A percentile compares a stretch with the other conserved stretches of the same genome.
phyloP scores from a whole-genome alignment of 2,113 vertebrate species.

The Ailuropoda melanoleuca region DNA sequence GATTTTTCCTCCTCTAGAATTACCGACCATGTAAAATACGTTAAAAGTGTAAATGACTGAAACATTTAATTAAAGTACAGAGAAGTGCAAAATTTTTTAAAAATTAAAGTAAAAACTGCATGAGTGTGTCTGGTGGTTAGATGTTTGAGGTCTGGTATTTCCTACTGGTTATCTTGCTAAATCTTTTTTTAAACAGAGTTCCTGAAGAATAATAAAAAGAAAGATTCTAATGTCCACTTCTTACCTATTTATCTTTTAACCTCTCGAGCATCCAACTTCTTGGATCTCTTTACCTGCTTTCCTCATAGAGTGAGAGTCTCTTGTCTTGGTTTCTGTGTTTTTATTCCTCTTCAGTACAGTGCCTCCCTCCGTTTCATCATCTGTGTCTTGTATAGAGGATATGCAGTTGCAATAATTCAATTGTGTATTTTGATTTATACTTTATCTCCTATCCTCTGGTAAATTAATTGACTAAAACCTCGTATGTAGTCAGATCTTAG shows the following conservation, averaged over 20 bases:
- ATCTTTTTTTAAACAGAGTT: not conserved
- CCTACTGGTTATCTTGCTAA: not conserved
- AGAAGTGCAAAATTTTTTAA: not conserved
- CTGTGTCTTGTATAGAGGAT: not conserved
- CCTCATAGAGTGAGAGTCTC: not conserved
- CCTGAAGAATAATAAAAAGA: not conserved
- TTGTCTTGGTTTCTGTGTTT: not conserved
- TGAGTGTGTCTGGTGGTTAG: not conserved
- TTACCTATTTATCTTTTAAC: not conserved
- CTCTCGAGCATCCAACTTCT: not conserved
- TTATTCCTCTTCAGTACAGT: not conserved
- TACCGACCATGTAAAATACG: not conserved
- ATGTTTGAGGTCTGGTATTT: not conserved
- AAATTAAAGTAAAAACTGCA: not conserved
- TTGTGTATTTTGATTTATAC: not conserved
- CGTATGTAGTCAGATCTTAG: not conserved
- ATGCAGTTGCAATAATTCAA: not conserved
- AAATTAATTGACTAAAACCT: not conserved
- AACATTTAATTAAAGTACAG: not conserved
- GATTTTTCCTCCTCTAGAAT: not conserved
- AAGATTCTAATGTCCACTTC: not conserved
- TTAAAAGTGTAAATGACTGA: not conserved
- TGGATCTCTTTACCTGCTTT: not conserved
- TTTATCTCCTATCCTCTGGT: not conserved
- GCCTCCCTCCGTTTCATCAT: not conserved